Conservation (phyloP, 2,797 vertebrate species). For the Scarus forsteni region DNA sequence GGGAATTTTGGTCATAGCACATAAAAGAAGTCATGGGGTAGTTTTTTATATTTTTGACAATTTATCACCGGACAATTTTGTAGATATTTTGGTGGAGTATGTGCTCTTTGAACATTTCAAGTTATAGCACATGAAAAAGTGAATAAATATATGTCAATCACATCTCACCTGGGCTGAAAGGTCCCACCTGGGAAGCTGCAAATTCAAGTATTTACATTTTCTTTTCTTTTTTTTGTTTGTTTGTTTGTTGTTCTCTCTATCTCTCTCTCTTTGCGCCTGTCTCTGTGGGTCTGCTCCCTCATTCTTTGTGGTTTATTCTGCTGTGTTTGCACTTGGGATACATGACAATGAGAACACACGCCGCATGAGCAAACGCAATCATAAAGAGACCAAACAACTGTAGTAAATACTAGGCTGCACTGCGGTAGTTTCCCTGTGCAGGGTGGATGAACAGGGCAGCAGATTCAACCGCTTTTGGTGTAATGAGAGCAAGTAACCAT, state of each 20-base stretch:
- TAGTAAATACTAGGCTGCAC: conserved; percentile 60
- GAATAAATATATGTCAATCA: conserved; percentile 12
- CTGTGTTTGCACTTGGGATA: conserved; percentile 67
- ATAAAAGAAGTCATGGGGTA: too few relatives aligned
- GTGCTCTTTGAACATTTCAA: too few relatives aligned
- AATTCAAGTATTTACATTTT: conserved; percentile 45
- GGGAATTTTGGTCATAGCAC: too few relatives aligned
- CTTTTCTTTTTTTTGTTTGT: conserved; percentile 41
- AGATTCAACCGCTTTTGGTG: conserved; percentile 17
- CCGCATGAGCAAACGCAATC: conserved; percentile 67
- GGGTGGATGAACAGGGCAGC: conserved; percentile 38
- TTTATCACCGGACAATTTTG: too few relatives aligned
- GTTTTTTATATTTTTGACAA: too few relatives aligned
- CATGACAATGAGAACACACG: conserved; percentile 69
- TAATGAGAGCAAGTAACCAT: conserved; percentile 28
- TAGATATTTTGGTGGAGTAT: too few relatives aligned
- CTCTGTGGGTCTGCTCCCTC: conserved; percentile 50
- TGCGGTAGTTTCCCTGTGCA: conserved; percentile 51
- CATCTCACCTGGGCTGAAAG: conserved; percentile 30
- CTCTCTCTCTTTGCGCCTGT: conserved; percentile 40
- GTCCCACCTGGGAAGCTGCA: conserved; percentile 35
- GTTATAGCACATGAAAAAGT: too few relatives aligned
- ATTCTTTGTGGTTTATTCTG: conserved; percentile 63
- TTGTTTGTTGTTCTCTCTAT: conserved; percentile 35
- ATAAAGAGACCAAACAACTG: conserved; percentile 56